A percentile compares a stretch with the other conserved stretches of the same genome.
Evolutionary conservation across 2,113 vertebrate species (phyloP).

Genomic region (Dissostichus mawsoni): DNA sequence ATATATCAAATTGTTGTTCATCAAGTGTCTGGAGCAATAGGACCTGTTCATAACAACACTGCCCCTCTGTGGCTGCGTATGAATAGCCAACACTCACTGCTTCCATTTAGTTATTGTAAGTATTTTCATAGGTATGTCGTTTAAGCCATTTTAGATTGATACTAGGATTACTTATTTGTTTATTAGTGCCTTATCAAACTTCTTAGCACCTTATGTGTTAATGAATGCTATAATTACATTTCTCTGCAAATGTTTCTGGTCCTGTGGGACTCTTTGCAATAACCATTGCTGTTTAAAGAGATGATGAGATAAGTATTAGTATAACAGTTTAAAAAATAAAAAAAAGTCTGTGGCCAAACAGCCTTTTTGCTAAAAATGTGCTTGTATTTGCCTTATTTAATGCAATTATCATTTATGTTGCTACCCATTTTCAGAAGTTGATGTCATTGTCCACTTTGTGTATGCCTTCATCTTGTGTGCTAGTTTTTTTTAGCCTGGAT

Average conservation of each 20-base stretch:
- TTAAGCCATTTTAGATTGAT: neutral
- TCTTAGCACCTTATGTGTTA: neutral
- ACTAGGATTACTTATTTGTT: neutral
- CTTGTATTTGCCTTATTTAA: neutral
- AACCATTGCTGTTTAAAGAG: neutral
- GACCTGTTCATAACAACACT: neutral
- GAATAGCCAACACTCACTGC: neutral
- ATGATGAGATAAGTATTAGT: neutral
- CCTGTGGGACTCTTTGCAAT: neutral
- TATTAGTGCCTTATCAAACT: neutral
- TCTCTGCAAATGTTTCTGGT: neutral
- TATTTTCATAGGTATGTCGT: neutral
- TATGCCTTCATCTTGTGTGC: neutral
- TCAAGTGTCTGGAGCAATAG: neutral
- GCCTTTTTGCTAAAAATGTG: neutral
- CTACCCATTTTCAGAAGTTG: neutral
- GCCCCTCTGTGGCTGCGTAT: constrained; percentile 3
- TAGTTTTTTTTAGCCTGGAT: neutral
- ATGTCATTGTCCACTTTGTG: neutral
- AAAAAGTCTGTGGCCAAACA: neutral
- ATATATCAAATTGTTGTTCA: neutral
- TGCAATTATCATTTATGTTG: neutral
- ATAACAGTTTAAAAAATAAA: neutral
- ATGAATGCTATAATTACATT: neutral
- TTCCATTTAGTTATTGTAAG: neutral